A percentile compares a stretch with the other conserved stretches of the same genome.
Conservation (phyloP, 2,888 invertebrate genomes). For the Homarus gammarus region DNA sequence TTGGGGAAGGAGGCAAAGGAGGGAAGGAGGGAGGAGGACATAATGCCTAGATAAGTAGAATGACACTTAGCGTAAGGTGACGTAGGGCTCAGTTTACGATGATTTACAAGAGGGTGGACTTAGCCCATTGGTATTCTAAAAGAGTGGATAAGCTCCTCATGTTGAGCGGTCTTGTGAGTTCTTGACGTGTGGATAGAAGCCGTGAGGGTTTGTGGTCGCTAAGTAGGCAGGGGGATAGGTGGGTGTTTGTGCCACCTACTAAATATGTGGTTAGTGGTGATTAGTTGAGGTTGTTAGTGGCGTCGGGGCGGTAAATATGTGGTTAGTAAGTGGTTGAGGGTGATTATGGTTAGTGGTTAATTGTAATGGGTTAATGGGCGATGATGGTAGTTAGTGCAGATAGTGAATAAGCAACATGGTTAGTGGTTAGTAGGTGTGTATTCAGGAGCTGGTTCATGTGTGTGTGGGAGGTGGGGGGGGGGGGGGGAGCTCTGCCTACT, state of each 20-base stretch:
- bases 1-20: no score
- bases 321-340: not conserved
- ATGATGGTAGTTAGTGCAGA: not conserved
- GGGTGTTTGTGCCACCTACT: not conserved
- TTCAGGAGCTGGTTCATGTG: no score
- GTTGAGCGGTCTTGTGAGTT: constrained; percentile 30
- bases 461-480: no score
- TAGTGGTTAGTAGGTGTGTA: no score
- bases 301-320: not conserved
- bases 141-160: constrained; percentile 50
- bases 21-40: no score
- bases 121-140: constrained; percentile 59
- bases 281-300: not conserved
- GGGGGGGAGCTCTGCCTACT: no score
- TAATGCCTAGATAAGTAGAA: not conserved
- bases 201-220: constrained; percentile 54
- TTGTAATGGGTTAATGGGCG: no score
- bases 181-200: constrained; percentile 51
- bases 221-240: constrained; percentile 36
- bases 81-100: constrained; percentile 27
- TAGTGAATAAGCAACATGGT: not conserved
- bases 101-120: constrained; percentile 7
- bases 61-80: not conserved
- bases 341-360: not conserved
- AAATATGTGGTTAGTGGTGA: constrained; percentile 18